Evolutionary conservation across 2,888 invertebrate species (phyloP), one percentile per base, ranked within the genome.

Genomic region (Cephonodes hylas): DNA sequence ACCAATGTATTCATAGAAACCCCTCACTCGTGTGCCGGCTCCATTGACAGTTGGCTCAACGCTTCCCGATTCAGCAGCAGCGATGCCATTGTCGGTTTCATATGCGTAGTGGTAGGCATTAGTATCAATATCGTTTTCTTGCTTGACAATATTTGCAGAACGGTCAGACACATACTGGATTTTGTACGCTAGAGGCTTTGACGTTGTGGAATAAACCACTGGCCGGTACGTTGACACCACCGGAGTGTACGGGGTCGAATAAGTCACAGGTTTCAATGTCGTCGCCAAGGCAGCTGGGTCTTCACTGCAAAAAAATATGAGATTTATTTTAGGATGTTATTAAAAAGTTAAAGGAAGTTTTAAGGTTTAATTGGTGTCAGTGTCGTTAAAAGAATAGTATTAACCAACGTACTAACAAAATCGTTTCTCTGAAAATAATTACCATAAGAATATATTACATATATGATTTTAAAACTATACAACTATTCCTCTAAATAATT

Each of bases 1-100:
- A 0, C 95, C 95, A 0, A 95, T 93, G 77, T 95, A 96, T 71
- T 95, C 93, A 77, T 93, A 95, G 77, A 94, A 95, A 2, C 96
- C 96, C 62, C 88, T 91, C 0, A 95, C 94, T 61, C 93, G 93
- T 57, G 95, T 93, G 1, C 94, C 94, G 64, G 94, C 94, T 1
- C 90, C 91, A 18, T 92, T 91, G 0, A 68, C 76, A 0, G 93
- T 89, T 2, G 73, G 87, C 70, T 94, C 94, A 20, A 95, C 89
- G 72, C 88, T 91, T 20, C 96, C 96, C 7, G 86, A 81, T 76
- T 95, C 95, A 72, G 94, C 94, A 7, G 94, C 95, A 38, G 91
- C 87, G 64, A 95, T 95, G 15, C 95, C 95, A 73, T 95, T 95
- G 69, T 94, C 94, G 0, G 95, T 95, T 77, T 94, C 93, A 68